A percentile compares a stretch with the other conserved stretches of the same genome.
Conservation (phyloP, 2,888 invertebrate genomes). For the Thyatira batis region DNA sequence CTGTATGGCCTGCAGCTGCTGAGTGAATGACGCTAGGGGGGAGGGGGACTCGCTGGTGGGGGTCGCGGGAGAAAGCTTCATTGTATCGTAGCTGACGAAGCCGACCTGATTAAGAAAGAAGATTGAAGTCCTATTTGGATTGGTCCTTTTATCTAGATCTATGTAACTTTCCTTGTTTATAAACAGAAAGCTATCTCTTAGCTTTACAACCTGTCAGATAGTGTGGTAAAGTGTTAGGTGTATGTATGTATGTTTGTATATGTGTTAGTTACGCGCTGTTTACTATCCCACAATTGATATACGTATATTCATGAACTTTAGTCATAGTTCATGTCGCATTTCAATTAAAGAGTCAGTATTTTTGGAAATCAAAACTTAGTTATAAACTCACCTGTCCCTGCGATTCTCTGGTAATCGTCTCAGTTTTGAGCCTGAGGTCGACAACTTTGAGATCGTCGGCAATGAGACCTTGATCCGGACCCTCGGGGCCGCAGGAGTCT, state of each 20-base stretch:
- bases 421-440: constrained; percentile 86
- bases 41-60: constrained; percentile 63
- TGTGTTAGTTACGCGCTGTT: too few relatives aligned
- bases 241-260: too few relatives aligned
- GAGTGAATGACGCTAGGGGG: constrained; percentile 66
- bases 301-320: too few relatives aligned
- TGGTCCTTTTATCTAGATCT: too few relatives aligned
- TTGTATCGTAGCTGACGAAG: constrained; percentile 72
- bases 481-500: constrained; percentile 45
- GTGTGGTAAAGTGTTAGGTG: too few relatives aligned
- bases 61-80: constrained; percentile 80
- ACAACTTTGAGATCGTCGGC: constrained; percentile 82
- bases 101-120: constrained; percentile 39
- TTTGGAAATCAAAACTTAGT: neutral
- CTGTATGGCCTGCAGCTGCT: constrained; percentile 74
- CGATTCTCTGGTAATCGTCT: constrained; percentile 63
- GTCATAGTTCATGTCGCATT: too few relatives aligned
- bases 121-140: neutral
- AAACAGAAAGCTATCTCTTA: too few relatives aligned
- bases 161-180: too few relatives aligned
- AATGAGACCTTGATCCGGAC: constrained; percentile 48
- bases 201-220: too few relatives aligned
- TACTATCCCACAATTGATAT: too few relatives aligned
- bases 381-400: constrained; percentile 46
- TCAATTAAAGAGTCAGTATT: too few relatives aligned